phyloP scores from a whole-genome alignment of 2,113 vertebrate genomes.

The Protobothrops flavoviridis region DNA sequence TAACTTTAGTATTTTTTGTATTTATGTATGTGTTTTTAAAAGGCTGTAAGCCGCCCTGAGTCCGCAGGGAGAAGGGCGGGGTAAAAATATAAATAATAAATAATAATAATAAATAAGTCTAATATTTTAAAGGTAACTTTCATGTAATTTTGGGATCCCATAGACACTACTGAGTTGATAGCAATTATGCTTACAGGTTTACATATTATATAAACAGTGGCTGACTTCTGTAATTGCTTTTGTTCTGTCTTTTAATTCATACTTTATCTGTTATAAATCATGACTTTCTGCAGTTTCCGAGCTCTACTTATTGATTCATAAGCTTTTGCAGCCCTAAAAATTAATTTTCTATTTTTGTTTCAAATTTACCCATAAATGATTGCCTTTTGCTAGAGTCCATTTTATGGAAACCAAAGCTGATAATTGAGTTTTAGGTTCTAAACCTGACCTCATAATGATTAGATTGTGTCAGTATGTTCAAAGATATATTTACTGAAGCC shows the following conservation, averaged over 20 bases:
- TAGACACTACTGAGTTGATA: neutral
- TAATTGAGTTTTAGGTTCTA: neutral
- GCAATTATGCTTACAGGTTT: neutral
- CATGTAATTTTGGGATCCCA: no score
- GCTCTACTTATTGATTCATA: neutral
- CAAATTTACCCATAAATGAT: neutral
- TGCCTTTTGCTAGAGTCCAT: neutral
- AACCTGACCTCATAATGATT: neutral
- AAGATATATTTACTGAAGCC: neutral
- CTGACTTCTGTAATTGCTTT: neutral
- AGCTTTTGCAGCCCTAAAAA: neutral
- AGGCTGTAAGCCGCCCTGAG: no score
- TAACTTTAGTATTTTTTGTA: no score
- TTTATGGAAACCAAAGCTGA: neutral
- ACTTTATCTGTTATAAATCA: neutral
- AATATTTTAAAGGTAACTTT: no score
- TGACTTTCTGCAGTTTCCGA: neutral
- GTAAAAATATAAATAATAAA: no score
- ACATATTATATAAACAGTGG: neutral
- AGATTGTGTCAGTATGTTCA: neutral
- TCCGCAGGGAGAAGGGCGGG: no score
- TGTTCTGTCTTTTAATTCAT: neutral
- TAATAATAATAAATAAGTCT: no score
- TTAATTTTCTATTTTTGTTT: neutral
- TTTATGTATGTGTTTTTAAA: no score